These are phyloP conservation scores for Crotophaga sulcirostris DNA, from an alignment of 2,113 vertebrate genomes.

Conservation along the genomic window DNA sequence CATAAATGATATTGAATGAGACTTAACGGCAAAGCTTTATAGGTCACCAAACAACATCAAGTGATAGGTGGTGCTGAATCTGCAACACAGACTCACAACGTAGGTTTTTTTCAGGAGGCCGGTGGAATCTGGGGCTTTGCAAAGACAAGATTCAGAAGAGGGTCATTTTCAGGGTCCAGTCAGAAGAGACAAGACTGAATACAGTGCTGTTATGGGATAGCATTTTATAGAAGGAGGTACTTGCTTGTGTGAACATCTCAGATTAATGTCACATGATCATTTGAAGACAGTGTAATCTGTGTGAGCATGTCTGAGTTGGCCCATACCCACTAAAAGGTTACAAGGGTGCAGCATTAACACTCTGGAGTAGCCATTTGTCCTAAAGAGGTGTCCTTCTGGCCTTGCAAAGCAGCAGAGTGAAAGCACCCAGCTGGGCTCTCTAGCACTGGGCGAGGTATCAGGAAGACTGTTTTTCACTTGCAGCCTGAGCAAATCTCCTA, in stretches of 20 bases:
- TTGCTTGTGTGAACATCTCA: background rate
- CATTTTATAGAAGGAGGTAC: background rate
- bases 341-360: background rate
- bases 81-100: background rate
- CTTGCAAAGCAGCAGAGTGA: background rate
- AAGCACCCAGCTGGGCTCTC: background rate
- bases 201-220: background rate
- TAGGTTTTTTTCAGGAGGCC: background rate
- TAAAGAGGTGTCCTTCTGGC: background rate
- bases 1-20: background rate
- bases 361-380: background rate
- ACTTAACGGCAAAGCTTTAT: background rate
- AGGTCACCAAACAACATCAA: background rate
- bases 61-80: background rate
- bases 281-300: background rate
- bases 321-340: rapidly evolving
- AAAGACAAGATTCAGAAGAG: background rate
- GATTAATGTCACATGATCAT: background rate
- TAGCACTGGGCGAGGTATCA: background rate
- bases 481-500: background rate
- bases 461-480: background rate
- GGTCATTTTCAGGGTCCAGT: background rate
- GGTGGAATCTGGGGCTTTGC: background rate
- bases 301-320: background rate
- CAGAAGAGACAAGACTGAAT: background rate